Evolutionary conservation across 1,140 invertebrate genomes (phyloP).

Genomic region (Pseudobourletiella spinata): DNA sequence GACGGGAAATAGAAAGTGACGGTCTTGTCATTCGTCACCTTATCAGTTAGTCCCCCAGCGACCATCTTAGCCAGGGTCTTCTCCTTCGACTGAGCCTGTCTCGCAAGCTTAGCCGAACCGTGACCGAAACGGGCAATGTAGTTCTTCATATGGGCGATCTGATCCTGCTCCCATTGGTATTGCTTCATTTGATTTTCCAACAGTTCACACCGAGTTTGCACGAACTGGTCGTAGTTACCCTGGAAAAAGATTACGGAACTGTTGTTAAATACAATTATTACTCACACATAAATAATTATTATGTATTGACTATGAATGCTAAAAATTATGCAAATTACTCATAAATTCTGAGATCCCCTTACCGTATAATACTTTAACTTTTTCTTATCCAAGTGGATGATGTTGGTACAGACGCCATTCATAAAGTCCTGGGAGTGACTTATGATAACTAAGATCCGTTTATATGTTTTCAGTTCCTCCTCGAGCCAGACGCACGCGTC

Average conservation of each 20-base stretch:
- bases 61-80: conserved; percentile 99
- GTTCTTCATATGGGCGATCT: conserved; percentile 99
- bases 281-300: too few species aligned
- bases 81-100: conserved; percentile 98
- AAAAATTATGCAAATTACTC: too few species aligned
- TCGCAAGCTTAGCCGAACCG: conserved; percentile 92
- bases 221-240: conserved; percentile 92
- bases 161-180: conserved; percentile 99
- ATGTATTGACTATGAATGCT: too few species aligned
- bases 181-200: conserved; percentile 98
- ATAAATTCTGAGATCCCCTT: conserved; percentile 42
- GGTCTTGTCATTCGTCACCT: conserved; percentile 79
- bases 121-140: conserved; percentile 99
- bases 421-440: conserved; percentile 99
- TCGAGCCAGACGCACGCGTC: conserved; percentile 99
- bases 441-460: conserved; percentile 94
- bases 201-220: conserved; percentile 82
- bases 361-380: conserved; percentile 89
- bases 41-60: conserved; percentile 90
- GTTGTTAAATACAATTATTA: not conserved
- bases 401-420: conserved; percentile 98
- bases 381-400: conserved; percentile 90
- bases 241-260: conserved; percentile 38
- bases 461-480: conserved; percentile 92
- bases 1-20: conserved; percentile 94